These are phyloP conservation scores for Ostrea edulis DNA, from an alignment of 1,140 invertebrate species.

Conservation along the genomic window DNA sequence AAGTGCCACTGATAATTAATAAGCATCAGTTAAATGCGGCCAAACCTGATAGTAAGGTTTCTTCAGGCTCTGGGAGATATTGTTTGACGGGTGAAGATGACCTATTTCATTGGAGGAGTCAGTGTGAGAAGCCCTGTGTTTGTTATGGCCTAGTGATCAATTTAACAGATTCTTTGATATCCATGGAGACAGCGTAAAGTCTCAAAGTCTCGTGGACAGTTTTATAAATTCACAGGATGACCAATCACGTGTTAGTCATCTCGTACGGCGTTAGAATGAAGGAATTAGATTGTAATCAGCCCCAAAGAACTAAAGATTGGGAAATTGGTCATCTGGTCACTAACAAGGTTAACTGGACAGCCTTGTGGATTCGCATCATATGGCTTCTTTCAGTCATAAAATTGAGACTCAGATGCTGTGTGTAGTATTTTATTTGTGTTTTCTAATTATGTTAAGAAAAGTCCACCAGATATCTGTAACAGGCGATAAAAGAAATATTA, in stretches of 20 bases:
- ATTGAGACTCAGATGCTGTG: neutral
- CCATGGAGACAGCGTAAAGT: neutral
- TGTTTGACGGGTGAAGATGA: neutral
- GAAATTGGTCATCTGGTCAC: constrained; percentile 22
- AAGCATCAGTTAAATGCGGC: neutral
- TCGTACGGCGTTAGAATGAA: neutral
- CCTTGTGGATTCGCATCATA: neutral
- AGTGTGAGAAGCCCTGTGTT: neutral
- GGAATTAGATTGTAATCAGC: constrained; percentile 22
- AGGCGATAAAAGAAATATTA: too few relatives aligned
- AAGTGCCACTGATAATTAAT: neutral
- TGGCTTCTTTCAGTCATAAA: neutral
- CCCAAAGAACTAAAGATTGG: neutral
- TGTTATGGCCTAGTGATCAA: neutral
- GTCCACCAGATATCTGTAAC: too few relatives aligned
- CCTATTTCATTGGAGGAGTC: neutral
- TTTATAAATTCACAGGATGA: neutral
- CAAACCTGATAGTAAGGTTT: neutral
- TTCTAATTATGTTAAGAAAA: too few relatives aligned
- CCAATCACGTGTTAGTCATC: neutral
- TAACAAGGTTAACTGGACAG: neutral
- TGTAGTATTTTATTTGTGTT: neutral
- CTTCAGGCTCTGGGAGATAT: neutral
- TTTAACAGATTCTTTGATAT: neutral
- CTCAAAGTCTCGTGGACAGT: neutral